phyloP scores from a whole-genome alignment of 2,888 invertebrate species.

The Galerucella calmariensis region DNA sequence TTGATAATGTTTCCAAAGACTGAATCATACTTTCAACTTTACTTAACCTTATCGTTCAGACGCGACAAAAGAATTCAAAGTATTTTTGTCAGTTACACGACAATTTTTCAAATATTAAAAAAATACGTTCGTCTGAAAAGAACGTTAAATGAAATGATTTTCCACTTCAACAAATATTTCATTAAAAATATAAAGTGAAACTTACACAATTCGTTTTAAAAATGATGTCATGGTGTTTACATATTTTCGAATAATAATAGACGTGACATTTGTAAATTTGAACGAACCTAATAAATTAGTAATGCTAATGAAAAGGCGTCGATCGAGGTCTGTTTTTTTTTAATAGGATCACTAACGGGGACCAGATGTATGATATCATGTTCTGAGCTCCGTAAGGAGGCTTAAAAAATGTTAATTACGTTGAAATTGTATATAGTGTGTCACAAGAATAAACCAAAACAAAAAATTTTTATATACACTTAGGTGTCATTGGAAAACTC shows the following conservation, averaged over 20 bases:
- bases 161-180: background rate
- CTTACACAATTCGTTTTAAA: too few species aligned
- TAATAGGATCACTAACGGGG: slow-evolving; percentile 10
- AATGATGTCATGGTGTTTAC: too few species aligned
- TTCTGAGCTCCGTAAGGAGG: background rate
- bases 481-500: too few species aligned
- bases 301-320: too few species aligned
- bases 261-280: too few species aligned
- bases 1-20: background rate
- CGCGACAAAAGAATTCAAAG: background rate
- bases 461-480: too few species aligned
- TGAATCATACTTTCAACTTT: background rate
- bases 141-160: background rate
- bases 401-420: slow-evolving; percentile 22
- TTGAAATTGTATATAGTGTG: slow-evolving; percentile 19
- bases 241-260: too few species aligned
- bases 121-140: too few species aligned
- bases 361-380: slow-evolving; percentile 21
- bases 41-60: background rate
- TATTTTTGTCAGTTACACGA: background rate
- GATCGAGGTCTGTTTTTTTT: background rate
- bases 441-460: too few species aligned
- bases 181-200: too few species aligned
- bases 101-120: background rate
- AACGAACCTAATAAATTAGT: too few species aligned